A percentile compares a stretch with the other conserved stretches of the same genome.
Conservation (phyloP, 2,888 invertebrate genomes). For the Cordilura impudica region DNA sequence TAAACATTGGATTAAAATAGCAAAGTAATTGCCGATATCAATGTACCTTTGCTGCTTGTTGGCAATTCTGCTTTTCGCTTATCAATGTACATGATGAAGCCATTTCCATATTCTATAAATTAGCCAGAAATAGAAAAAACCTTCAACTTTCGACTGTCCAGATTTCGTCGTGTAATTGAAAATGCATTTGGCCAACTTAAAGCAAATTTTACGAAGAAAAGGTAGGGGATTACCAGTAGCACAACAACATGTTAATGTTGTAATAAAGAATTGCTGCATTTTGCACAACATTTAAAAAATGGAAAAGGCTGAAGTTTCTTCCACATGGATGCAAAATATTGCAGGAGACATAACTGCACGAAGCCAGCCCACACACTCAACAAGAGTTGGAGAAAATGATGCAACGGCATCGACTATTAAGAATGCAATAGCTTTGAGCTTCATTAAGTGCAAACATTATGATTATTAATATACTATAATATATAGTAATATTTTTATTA, state of each 20-base stretch:
- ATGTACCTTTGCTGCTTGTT: too few relatives aligned
- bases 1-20: too few relatives aligned
- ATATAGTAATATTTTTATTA: background rate
- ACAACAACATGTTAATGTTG: background rate
- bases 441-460: background rate
- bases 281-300: slow-evolving; percentile 18
- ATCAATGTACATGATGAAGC: background rate
- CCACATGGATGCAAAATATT: too few relatives aligned
- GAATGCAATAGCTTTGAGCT: background rate
- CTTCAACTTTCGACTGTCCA: too few relatives aligned
- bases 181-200: too few relatives aligned
- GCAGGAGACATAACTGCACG: background rate
- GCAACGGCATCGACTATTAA: background rate
- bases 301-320: too few relatives aligned
- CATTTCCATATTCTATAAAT: background rate
- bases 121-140: too few relatives aligned
- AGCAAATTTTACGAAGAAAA: slow-evolving; percentile 39
- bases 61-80: background rate
- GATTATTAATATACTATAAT: background rate
- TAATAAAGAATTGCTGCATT: slow-evolving; percentile 3
- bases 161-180: too few relatives aligned
- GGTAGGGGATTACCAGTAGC: slow-evolving; percentile 20
- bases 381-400: too few relatives aligned
- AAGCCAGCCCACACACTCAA: background rate
- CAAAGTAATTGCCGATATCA: too few relatives aligned